Evolutionary conservation across 1,140 invertebrate genomes (phyloP), one percentile per base, ranked within the genome.

Genomic region (Amyelois transitella): DNA sequence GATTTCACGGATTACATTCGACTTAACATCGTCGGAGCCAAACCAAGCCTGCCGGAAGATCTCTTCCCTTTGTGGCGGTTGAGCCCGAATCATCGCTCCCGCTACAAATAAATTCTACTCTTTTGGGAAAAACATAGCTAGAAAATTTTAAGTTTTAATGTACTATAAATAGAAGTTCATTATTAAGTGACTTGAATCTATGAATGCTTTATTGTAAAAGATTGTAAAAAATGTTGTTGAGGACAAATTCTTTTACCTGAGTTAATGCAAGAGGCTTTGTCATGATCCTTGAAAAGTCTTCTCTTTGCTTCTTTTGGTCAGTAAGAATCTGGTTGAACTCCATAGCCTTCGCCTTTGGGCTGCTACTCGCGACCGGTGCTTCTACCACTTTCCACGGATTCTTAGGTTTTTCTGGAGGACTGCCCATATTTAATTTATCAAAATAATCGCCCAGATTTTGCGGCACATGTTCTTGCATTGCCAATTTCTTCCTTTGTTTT

Each of bases 211-310:
- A 28, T 6, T 28, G 25, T 28, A 6, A 28, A 28, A 28, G 10
- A 28, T 6, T 10, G 10, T 6, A 28, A 28, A 6, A 6, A 28
- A 28, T 5, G 25, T 5, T 6, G 10, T 10, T 28, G 5, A 28
- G 32, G 20, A 20, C 2, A 20, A 12, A 20, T 6, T 20, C 19
- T 52, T 19, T 44, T 69, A 88, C 88, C 83, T 89, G 93, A 38
- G 93, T 94, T 21, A 93, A 79, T 56, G 78, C 69, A 7, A 94
- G 82, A 19, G 92, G 89, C 81, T 92, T 93, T 3, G 90, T 89
- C 79, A 89, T 91, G 51, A 92, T 91, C 72, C 91, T 91, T 0
- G 85, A 85, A 49, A 86, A 88, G 65, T 91, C 91, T 59, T 91
- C 90, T 58, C 89, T 91, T 66, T 91, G 90, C 63, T 91, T 91